Evolutionary conservation across 1,140 invertebrate genomes (phyloP).

Genomic region (Caenorhabditis elegans): DNA sequence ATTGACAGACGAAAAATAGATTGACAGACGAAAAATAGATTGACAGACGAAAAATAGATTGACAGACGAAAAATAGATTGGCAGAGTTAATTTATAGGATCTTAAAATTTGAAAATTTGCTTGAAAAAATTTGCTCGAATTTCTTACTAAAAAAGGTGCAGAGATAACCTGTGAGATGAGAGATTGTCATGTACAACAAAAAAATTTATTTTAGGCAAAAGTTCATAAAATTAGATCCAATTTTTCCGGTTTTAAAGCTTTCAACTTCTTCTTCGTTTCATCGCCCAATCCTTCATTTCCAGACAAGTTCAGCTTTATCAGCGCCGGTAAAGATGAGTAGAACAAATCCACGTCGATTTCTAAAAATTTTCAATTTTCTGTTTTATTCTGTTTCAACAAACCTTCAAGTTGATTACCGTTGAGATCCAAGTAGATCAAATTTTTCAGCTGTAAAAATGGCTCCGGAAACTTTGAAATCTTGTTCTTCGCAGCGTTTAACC

Average conservation of each 20-base stretch:
- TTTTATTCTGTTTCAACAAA: neutral
- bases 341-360: constrained; percentile 49
- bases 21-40: no score
- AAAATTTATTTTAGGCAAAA: neutral
- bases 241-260: neutral
- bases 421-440: constrained; percentile 52
- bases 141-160: no score
- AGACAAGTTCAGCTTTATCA: constrained; percentile 50
- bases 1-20: no score
- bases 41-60: no score
- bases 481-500: constrained; percentile 54
- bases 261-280: neutral
- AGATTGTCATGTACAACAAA: no score
- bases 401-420: constrained; percentile 54
- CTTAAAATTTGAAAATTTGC: no score
- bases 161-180: no score
- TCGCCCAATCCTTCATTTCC: constrained; percentile 20
- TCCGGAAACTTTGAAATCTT: constrained; percentile 47
- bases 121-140: no score
- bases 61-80: no score
- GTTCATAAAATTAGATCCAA: neutral
- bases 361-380: constrained; percentile 28
- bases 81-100: no score
- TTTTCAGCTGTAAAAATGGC: constrained; percentile 39
- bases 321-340: constrained; percentile 36